Percentiles rank a stretch among this genome's conserved stretches.
phyloP scores from a whole-genome alignment of 2,888 invertebrate species.

The Machimus atricapillus region DNA sequence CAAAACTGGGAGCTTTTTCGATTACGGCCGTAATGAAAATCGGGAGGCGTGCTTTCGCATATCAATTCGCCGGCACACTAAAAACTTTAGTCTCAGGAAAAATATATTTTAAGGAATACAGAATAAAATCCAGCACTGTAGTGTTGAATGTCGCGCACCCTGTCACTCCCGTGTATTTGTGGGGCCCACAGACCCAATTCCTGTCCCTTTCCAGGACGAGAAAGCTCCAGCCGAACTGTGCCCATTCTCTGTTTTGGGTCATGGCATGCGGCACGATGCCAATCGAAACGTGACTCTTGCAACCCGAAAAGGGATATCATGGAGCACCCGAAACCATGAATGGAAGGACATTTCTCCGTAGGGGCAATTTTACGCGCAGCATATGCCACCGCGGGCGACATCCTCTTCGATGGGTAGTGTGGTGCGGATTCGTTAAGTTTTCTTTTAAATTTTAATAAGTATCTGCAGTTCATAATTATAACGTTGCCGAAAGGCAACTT shows the following conservation, averaged over 20 bases:
- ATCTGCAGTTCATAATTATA: not conserved
- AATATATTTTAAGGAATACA: conserved; percentile 30
- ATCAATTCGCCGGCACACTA: conserved; percentile 47
- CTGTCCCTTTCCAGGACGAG: conserved; percentile 17
- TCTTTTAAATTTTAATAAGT: not conserved
- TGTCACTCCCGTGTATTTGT: not conserved
- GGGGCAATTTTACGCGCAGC: conserved; percentile 23
- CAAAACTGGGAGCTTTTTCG: conserved; percentile 13
- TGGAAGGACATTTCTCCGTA: conserved; percentile 33
- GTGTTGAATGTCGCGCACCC: not conserved
- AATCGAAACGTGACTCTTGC: not conserved
- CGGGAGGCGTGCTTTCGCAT: conserved; percentile 45
- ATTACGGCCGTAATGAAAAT: conserved; percentile 25
- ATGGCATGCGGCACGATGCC: not conserved
- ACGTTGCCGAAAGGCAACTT: not conserved
- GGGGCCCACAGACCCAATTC: not conserved
- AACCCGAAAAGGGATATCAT: conserved; percentile 4
- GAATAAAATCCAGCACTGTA: not conserved
- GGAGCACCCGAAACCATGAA: conserved; percentile 22
- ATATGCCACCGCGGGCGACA: not conserved
- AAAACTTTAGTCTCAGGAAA: conserved; percentile 38
- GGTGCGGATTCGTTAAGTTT: not conserved
- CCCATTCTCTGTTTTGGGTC: conserved; percentile 19
- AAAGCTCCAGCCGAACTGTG: conserved; percentile 15
- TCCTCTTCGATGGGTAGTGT: not conserved